Conservation (phyloP, 2,113 vertebrate genomes). For the Progne subis region DNA sequence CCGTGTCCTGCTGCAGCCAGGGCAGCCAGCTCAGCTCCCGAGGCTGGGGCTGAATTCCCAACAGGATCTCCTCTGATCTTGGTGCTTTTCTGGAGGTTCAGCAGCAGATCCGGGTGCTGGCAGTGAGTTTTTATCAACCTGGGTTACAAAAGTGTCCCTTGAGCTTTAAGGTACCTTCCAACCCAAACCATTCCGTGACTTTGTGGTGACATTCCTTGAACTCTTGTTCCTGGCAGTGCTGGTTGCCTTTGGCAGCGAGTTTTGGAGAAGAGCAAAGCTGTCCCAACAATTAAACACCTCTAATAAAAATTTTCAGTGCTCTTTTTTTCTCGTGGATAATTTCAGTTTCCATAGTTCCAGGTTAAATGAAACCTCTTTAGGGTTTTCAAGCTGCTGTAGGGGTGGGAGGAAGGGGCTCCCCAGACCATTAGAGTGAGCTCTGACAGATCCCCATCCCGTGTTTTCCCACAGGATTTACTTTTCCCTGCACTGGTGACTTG, state of each 20-base stretch:
- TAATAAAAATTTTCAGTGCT: accelerated
- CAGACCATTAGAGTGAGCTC: accelerated
- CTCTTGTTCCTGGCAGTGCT: background rate
- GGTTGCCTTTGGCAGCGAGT: background rate
- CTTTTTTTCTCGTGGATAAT: background rate
- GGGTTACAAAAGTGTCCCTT: background rate
- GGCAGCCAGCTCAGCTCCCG: accelerated
- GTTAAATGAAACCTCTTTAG: background rate
- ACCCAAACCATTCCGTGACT: background rate
- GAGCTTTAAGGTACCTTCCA: background rate
- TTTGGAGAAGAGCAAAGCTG: background rate
- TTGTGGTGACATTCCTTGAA: background rate
- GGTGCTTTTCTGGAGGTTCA: background rate
- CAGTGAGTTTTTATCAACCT: background rate
- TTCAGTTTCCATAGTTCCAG: background rate
- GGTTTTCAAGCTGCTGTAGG: background rate
- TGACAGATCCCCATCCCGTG: accelerated
- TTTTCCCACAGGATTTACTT: background rate
- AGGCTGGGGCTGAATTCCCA: background rate
- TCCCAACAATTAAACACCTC: background rate
- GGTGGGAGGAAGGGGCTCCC: background rate
- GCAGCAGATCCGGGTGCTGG: background rate
- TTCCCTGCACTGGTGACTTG: background rate
- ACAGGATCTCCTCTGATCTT: background rate
- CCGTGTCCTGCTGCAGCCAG: background rate